Evolutionary conservation across 92 coral and sea anemone genomes (phyloP), one percentile per base, ranked within the genome.

Genomic region (Phenganax subtilis): DNA sequence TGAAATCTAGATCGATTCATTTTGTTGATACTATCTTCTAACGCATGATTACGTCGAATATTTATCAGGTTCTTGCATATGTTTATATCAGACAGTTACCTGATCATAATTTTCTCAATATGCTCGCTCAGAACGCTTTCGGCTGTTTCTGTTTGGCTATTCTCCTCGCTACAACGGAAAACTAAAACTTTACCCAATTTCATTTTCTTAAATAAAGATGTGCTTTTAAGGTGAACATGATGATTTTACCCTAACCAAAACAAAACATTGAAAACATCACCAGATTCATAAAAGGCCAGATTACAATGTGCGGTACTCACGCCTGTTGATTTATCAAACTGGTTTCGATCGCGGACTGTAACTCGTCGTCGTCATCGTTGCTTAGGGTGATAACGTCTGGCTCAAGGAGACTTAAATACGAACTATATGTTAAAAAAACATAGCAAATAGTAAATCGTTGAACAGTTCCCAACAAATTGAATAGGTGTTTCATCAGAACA

Each of bases 41-140:
- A 76, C 54, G 57, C 68, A 28, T 55, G 54, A 12, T 76, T 76
- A 28, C 67, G 81, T 16, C 81, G 54, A 11, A 76, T 67, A 76
- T 76, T 76, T 4, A 76, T 55, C 3, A 76, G 54, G 81, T 76
- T 76, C 57, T 76, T 76, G 9, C 12, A 6, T 11, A 76, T 31
- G 0, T 76, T 52, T 12, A 76, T 30, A 15, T 76, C 81, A 3
- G 51, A 30, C 0, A 67, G 51, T 76, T 76, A 67, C 12, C 81
- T 67, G n/a, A 16, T n/a, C 81, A 76, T 76, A 11, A 76, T 51
- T 58, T 0, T 57, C 1, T 30, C 51, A 58, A 76, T 67, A 57
- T 76, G 81, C 57, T 76, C 28, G 10, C 81, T 16, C 8, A 76
- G 53, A 7, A 76, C 79, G 55, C 3, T 44, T 30, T 51, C 77